Base-by-base conservation (phyloP, 2,113 vertebrate genomes). In the Diadophis punctatus region DNA sequence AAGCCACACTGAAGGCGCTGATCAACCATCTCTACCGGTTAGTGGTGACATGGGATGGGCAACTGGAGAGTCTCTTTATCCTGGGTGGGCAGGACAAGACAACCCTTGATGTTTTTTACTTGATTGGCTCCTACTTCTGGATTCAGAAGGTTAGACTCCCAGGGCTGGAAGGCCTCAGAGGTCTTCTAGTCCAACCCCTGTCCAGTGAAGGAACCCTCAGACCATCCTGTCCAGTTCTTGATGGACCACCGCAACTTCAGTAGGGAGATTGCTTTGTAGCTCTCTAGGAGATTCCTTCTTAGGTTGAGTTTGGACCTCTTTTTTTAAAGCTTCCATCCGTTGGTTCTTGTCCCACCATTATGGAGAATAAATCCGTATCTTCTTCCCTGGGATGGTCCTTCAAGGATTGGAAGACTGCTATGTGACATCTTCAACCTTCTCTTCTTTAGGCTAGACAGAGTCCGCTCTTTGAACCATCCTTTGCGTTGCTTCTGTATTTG, bases 1-100 rank as follows among this genome's bases (percentile, higher is more conserved):
- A 98, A 89, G 99, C 99, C 51, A 99, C 99, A 0, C 96, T 99
- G 96, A 98, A 98, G 96, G 97, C 98, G 0, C 98, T 99, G n/a
- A 98, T 99, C 95, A 98, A 99, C 96, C 99, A 99, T 95, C 98
- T 99, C 85, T 99, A 98, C 92, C 98, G 98, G 99, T 99, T 95
- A 98, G 97, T n/a, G 93, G 0, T 34, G 58, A 16, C 0, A 4
- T 22, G 12, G 6, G 0, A 0, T 0, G 0, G 14, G 53, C 10
- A 87, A 22, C 6, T 30, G 86, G 14, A 74, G 30, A 34, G 23
- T 25, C 49, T 3, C 8, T 8, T 30, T 16, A 27, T 87, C n/a
- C 8, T 39, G 53, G 88, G 7, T 48, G 39, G 16, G 10, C 48
- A 27, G 46, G 23, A 4, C 22, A 9, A 18, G 84, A 25, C 22